Evolutionary conservation across 2,888 invertebrate species (phyloP).

Genomic region (Erebia aethiops): DNA sequence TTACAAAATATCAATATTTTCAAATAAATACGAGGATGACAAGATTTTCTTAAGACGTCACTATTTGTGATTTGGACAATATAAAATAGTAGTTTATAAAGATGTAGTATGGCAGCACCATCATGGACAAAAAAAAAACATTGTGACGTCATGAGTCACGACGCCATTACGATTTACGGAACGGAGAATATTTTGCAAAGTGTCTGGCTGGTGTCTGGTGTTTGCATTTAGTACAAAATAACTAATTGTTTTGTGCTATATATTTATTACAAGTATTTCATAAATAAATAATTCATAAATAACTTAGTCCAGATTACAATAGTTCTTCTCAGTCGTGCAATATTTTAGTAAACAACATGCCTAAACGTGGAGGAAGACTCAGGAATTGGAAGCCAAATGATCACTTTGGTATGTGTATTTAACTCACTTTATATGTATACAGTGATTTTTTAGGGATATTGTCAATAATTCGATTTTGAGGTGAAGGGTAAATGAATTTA

Average conservation of each 20-base stretch:
- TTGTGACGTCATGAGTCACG: neutral
- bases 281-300: neutral
- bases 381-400: constrained; percentile 70
- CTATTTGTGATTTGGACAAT: too few relatives aligned
- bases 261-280: neutral
- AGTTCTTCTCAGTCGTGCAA: constrained; percentile 1
- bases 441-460: neutral
- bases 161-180: neutral
- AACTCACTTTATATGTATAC: neutral
- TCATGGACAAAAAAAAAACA: neutral
- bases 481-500: neutral
- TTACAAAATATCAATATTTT: too few relatives aligned
- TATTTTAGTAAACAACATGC: constrained; percentile 57
- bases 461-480: neutral
- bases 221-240: too few relatives aligned
- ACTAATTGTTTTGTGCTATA: neutral
- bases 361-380: constrained; percentile 71
- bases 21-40: neutral
- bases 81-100: neutral
- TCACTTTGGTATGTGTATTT: constrained; percentile 65
- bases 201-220: too few relatives aligned
- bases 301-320: neutral
- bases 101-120: neutral
- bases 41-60: too few relatives aligned
- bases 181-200: too few relatives aligned